Evolutionary conservation across 2,797 vertebrate species (phyloP), one percentile per base, ranked within the genome.

Genomic region (Paedocypris micromegethes): DNA sequence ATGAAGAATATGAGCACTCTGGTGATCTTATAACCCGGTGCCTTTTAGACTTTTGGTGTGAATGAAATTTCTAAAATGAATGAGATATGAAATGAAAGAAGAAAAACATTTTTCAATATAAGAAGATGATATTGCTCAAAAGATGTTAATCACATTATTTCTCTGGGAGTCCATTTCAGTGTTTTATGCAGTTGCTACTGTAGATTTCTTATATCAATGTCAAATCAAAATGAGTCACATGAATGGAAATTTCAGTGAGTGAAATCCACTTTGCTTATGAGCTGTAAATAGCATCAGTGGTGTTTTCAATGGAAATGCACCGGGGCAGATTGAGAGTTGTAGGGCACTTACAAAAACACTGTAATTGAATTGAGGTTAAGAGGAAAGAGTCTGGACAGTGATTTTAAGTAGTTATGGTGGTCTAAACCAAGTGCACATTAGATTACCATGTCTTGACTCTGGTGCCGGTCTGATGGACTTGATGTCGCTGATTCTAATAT

Each of bases 261-360:
- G 6, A 57, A 61, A 66, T 69, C 50, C 0, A 48, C 55, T 77
- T 70, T 68, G 66, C 58, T 51, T 45, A 51, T 58, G 48, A 43
- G 50, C 44, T 50, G 5, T 59, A 63, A 59, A 51, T 51, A 72
- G 61, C 4, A 60, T 9, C 67, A 63, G 38, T 48, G 45, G 7
- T 59, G 39, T 64, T 74, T 46, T 72, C 48, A 72, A 64, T 58
- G 55, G 55, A 72, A 52, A 64, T 74, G 47, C 52, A 56, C 67
- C 57, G 23, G 43, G 58, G 58, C 44, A 46, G 55, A 79, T 77
- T 70, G 49, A 60, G 50, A 61, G 60, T 59, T 68, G 52, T 66
- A 52, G 48, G 59, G 56, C 53, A 43, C 49, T 68, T 64, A 68
- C 47, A 37, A 52, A 50, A 57, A 55, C 3, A 37, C 44, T 51